Percentiles rank a stretch among this genome's conserved stretches.
These are phyloP conservation scores for Delichon dasypus DNA, from an alignment of 2,797 vertebrate genomes.

Conservation along the genomic window DNA sequence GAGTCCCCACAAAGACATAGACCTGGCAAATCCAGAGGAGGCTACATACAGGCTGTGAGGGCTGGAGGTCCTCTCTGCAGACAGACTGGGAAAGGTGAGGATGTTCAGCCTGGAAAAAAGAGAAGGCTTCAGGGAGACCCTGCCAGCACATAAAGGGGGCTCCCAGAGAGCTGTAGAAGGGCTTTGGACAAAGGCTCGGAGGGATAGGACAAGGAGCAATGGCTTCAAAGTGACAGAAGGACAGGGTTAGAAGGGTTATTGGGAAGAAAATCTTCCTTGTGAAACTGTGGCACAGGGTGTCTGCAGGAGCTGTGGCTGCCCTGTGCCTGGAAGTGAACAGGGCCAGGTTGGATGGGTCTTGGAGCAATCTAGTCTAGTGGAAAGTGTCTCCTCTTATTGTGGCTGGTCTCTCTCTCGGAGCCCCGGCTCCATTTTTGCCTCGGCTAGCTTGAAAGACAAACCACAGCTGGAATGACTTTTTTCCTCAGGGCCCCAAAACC, in stretches of 20 bases:
- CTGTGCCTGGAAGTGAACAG: neutral
- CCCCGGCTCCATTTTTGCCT: no score
- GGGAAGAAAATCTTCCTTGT: neutral
- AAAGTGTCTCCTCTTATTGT: neutral
- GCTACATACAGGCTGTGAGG: neutral
- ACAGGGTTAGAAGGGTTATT: neutral
- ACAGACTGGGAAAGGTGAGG: neutral
- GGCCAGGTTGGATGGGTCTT: neutral
- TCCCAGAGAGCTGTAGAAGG: neutral
- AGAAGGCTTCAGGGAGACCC: neutral
- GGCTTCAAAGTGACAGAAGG: neutral
- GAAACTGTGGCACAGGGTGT: neutral
- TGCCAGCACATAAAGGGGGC: neutral
- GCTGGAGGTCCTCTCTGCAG: neutral
- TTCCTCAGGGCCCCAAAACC: no score
- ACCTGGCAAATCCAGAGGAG: neutral
- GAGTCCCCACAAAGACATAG: neutral
- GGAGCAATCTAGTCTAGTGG: neutral
- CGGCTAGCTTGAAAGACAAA: no score
- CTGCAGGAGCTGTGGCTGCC: neutral
- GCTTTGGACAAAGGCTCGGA: neutral
- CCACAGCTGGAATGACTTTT: no score
- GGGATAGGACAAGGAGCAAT: no score
- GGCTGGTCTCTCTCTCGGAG: no score
- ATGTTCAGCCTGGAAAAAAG: neutral